Evolutionary conservation across 2,888 invertebrate genomes (phyloP).

Genomic region (Leptinotarsa juncta): DNA sequence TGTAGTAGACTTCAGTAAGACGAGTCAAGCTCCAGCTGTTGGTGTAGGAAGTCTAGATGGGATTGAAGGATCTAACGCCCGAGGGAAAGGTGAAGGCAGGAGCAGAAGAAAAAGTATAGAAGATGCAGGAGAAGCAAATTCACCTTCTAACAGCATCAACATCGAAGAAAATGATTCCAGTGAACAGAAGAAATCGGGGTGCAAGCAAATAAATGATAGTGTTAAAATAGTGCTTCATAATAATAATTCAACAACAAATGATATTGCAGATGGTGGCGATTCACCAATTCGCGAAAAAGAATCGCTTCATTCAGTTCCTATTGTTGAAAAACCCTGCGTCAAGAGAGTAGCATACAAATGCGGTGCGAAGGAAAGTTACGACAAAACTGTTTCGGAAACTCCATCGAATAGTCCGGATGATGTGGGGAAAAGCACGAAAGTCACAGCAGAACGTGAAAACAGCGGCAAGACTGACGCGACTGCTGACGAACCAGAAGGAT

Average conservation of each 20-base stretch:
- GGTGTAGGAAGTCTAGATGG: not conserved
- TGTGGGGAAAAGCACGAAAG: conserved; percentile 2
- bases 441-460: conserved; percentile 6
- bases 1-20: conserved; percentile 2
- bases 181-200: not conserved
- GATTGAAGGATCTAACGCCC: not conserved
- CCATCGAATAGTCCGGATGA: not conserved
- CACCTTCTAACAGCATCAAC: not conserved
- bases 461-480: not conserved
- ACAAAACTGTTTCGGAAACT: conserved; percentile 12
- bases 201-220: not conserved
- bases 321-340: conserved; percentile 46
- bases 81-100: not conserved
- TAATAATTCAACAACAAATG: not conserved
- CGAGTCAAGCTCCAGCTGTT: conserved; percentile 20
- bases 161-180: not conserved
- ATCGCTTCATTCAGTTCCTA: conserved; percentile 30
- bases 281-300: conserved; percentile 9
- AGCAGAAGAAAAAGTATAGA: not conserved
- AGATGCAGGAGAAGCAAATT: not conserved
- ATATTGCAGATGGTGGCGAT: not conserved
- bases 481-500: conserved; percentile 8
- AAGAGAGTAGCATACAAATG: conserved; percentile 50
- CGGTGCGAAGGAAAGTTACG: conserved; percentile 35
- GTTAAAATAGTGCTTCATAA: not conserved